These are phyloP conservation scores for Microtus montanus DNA, from an alignment of 2,113 vertebrate genomes.

Conservation along the genomic window DNA sequence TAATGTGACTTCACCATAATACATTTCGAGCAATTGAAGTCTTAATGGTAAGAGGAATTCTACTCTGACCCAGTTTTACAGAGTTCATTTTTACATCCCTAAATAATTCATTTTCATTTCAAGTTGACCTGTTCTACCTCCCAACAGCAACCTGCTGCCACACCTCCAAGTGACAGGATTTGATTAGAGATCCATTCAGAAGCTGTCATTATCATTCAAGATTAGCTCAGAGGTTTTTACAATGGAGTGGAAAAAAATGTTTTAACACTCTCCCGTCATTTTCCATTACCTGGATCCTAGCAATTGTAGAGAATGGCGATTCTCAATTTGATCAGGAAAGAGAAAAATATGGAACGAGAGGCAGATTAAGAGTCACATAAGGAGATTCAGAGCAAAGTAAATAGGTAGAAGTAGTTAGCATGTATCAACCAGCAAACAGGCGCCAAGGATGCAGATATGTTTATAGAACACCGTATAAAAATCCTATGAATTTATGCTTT, in stretches of 20 bases:
- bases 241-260: conserved; percentile 25
- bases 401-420: not conserved
- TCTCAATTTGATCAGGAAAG: conserved; percentile 42
- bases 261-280: conserved; percentile 8
- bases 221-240: conserved; percentile 45
- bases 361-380: conserved; percentile 41
- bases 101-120: conserved; percentile 56
- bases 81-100: conserved; percentile 33
- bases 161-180: conserved; percentile 22
- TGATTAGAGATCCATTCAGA: conserved; percentile 19
- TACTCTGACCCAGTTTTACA: conserved; percentile 35
- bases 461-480: not conserved
- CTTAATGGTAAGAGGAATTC: conserved; percentile 42
- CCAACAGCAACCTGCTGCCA: not conserved
- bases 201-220: not conserved
- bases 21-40: conserved; percentile 13
- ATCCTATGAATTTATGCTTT: not conserved
- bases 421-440: conserved; percentile 41
- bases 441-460: not conserved
- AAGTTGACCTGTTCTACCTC: not conserved
- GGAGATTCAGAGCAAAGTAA: conserved; percentile 6
- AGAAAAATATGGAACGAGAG: conserved; percentile 17
- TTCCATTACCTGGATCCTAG: conserved; percentile 5
- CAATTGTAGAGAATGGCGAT: conserved; percentile 15
- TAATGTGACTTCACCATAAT: not conserved